A percentile compares a stretch with the other conserved stretches of the same genome.
Evolutionary conservation across 1,140 invertebrate species (phyloP).

Genomic region (Maconellicoccus hirsutus): DNA sequence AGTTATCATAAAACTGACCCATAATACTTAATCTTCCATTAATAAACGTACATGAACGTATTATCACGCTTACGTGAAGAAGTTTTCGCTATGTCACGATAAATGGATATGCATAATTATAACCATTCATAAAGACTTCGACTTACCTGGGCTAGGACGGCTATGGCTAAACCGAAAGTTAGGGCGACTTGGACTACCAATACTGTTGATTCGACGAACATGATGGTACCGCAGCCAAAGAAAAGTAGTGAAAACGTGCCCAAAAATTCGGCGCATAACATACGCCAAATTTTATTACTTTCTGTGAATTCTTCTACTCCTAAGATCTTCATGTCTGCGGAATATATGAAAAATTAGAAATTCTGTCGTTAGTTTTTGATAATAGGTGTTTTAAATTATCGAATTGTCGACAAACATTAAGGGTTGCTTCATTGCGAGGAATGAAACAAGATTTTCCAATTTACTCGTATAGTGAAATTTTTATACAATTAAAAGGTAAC

Average conservation of each 20-base stretch:
- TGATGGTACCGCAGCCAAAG: conserved; percentile 64
- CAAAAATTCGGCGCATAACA: conserved; percentile 69
- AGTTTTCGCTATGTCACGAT: too few relatives aligned
- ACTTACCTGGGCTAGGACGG: conserved; percentile 62
- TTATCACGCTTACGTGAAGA: too few relatives aligned
- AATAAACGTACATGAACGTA: too few relatives aligned
- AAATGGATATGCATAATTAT: too few relatives aligned
- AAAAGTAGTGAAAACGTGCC: conserved; percentile 79
- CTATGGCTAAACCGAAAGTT: conserved; percentile 79
- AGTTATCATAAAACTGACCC: too few relatives aligned
- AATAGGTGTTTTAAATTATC: background rate
- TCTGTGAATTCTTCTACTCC: conserved; percentile 25
- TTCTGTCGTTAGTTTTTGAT: background rate
- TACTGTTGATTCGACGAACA: conserved; percentile 36
- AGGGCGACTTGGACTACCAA: conserved; percentile 61
- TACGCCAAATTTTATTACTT: conserved; percentile 53
- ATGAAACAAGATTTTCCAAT: too few relatives aligned
- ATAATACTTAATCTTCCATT: too few relatives aligned
- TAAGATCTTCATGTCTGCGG: conserved; percentile 12
- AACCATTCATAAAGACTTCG: too few relatives aligned
- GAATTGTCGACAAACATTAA: too few relatives aligned
- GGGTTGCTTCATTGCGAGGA: too few relatives aligned
- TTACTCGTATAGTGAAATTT: too few relatives aligned
- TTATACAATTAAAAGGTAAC: too few relatives aligned
- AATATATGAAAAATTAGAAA: background rate